Base-by-base conservation (phyloP, 2,113 vertebrate genomes). In the Chinchilla lanigera region DNA sequence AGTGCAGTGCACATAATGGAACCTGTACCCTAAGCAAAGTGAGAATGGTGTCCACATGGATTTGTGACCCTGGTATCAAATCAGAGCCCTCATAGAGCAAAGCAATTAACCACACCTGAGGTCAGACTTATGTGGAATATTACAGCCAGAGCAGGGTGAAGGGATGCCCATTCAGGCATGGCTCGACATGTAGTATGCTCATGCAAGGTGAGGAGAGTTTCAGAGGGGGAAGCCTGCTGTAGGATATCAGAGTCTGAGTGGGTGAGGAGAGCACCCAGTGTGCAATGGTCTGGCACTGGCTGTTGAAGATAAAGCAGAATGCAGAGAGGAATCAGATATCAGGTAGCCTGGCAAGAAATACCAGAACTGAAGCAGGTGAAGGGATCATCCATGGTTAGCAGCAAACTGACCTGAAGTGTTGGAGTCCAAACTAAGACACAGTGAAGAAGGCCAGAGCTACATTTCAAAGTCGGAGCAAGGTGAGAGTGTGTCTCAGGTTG, bases 341-440 rank as follows among this genome's bases (percentile, higher is more conserved):
- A 24, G 41, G 9, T 90, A 58, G 7, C 41, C 56, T 90, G 47
- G 38, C 56, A 63, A 86, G 41, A 89, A 33, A 28, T 94, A 47
- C 58, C n/a, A 80, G n/a, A 94, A 92, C 35, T 20, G 41, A 89
- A 81, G 33, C 78, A 73, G 17, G 24, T 84, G 86, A 89, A 24
- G 20, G 77, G n/a, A 54, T 10, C 35, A 80, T 86, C 63, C 1
- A 1, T 58, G 22, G 26, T 65, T 85, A 80, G 17, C 16, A 19
- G 20, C 33, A 80, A 26, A 30, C 22, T 65, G 33, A 26, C 63
- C 28, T 30, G 41, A 54, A 35, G 1, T 65, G 17, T 41, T 14
- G 30, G 44, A 80, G 13, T 80, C 33, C 69, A 92, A 85, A 81
- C 13, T 56, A 84, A 54, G 10, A 52, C 20, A 63, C n/a, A 38